Evolutionary conservation across 2,113 vertebrate species (phyloP).

Genomic region (Hiodon tergisus): DNA sequence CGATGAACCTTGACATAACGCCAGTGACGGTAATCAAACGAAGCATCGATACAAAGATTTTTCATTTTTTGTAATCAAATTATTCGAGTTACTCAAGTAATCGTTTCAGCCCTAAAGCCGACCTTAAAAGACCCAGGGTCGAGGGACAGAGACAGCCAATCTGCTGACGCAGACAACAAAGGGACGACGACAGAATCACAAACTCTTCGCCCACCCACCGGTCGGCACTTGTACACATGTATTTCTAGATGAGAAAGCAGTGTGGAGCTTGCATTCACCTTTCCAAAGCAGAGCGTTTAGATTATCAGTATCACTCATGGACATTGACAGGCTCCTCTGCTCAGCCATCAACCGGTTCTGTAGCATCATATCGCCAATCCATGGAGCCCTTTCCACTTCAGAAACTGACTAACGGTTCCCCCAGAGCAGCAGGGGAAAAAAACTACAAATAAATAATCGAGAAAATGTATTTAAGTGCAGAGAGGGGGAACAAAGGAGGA

Average conservation of each 20-base stretch:
- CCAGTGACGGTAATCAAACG: too few species aligned
- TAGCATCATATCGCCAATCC: slow-evolving; percentile 38
- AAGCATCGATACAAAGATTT: too few species aligned
- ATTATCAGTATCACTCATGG: slow-evolving; percentile 24
- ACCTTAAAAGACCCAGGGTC: too few species aligned
- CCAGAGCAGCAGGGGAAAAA: not conserved
- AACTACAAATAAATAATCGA: slow-evolving; percentile 10
- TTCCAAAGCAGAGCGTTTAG: slow-evolving; percentile 15
- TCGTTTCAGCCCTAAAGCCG: too few species aligned
- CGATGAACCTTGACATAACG: too few species aligned
- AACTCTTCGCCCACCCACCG: not conserved
- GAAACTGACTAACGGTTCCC: slow-evolving; percentile 20
- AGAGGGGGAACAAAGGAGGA: slow-evolving; percentile 12
- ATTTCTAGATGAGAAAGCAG: not conserved
- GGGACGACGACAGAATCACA: too few species aligned
- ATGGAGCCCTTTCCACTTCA: slow-evolving; percentile 39
- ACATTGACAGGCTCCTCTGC: slow-evolving; percentile 29
- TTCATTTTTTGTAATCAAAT: too few species aligned
- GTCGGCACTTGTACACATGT: not conserved
- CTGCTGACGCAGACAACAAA: too few species aligned
- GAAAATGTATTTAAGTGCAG: slow-evolving; percentile 29
- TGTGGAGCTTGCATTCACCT: not conserved
- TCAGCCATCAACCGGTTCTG: slow-evolving; percentile 15
- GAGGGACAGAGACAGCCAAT: too few species aligned
- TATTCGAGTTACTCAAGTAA: too few species aligned